A percentile compares a stretch with the other conserved stretches of the same genome.
These are phyloP conservation scores for Takifugu bimaculatus DNA, from an alignment of 2,113 vertebrate genomes.

Conservation along the genomic window DNA sequence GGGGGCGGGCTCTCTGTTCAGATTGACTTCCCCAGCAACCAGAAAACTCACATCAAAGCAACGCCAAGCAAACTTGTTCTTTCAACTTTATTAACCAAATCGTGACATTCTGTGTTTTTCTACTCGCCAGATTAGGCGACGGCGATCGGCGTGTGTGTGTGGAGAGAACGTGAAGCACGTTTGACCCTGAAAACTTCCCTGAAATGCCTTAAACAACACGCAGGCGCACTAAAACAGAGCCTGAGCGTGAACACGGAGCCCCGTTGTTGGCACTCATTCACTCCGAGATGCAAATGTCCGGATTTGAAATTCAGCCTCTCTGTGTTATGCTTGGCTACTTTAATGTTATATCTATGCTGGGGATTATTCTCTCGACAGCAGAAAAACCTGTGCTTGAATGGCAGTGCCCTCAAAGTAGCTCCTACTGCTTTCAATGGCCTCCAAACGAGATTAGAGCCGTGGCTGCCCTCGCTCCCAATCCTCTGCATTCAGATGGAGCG, in stretches of 20 bases:
- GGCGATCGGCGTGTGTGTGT: slow-evolving; percentile 11
- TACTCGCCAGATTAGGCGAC: slow-evolving; percentile 2
- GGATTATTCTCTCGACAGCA: slow-evolving; percentile 76
- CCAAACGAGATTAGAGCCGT: slow-evolving; percentile 77
- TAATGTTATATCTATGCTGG: slow-evolving; percentile 75
- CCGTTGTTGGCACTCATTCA: slow-evolving; percentile 67
- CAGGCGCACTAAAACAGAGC: slow-evolving; percentile 42
- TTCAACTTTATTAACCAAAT: slow-evolving; percentile 5
- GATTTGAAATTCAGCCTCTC: slow-evolving; percentile 74
- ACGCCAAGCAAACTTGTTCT: not conserved
- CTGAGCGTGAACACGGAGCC: slow-evolving; percentile 36
- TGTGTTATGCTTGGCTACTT: slow-evolving; percentile 77
- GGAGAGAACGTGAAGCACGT: not conserved
- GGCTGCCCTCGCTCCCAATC: slow-evolving; percentile 71
- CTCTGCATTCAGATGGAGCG: slow-evolving; percentile 70
- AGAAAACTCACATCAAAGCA: slow-evolving; percentile 10
- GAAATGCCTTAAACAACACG: slow-evolving; percentile 20
- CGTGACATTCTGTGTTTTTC: not conserved
- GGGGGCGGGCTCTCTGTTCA: slow-evolving; percentile 29
- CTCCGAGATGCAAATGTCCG: slow-evolving; percentile 72
- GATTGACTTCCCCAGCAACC: slow-evolving; percentile 41
- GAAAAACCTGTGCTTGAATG: slow-evolving; percentile 73
- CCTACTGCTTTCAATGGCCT: slow-evolving; percentile 73
- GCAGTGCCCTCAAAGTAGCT: slow-evolving; percentile 72
- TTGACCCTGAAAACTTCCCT: slow-evolving; percentile 11